These are phyloP conservation scores for Diabrotica virgifera DNA, from an alignment of 1,140 invertebrate species.

Conservation along the genomic window DNA sequence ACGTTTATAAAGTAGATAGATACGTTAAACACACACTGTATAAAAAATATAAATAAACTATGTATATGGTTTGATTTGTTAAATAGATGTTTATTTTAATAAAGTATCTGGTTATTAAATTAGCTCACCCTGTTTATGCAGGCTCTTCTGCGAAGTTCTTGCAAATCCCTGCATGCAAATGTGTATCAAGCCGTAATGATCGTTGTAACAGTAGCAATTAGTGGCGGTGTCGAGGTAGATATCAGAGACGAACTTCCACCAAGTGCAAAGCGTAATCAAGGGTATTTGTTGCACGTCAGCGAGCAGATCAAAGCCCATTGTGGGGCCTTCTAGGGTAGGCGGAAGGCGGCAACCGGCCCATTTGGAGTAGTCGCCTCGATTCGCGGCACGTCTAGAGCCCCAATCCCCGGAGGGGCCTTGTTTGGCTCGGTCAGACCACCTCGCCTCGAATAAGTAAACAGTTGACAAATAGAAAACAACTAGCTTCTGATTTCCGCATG, in stretches of 20 bases:
- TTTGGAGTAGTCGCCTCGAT: slow-evolving; percentile 4
- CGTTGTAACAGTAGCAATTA: slow-evolving; percentile 13
- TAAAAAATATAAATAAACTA: no score
- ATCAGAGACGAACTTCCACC: background rate
- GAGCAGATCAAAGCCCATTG: slow-evolving; percentile 29
- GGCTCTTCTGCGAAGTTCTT: background rate
- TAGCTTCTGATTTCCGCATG: background rate
- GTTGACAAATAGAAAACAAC: slow-evolving; percentile 1
- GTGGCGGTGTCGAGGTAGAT: background rate
- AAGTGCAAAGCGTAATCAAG: slow-evolving; percentile 22
- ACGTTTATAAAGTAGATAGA: no score
- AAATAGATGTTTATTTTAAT: no score
- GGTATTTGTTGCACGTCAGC: slow-evolving; percentile 29
- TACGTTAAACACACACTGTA: no score
- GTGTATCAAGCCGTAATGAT: slow-evolving; percentile 8
- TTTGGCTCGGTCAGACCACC: slow-evolving; percentile 7
- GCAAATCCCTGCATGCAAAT: slow-evolving; percentile 3
- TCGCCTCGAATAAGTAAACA: background rate
- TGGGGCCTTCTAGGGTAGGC: slow-evolving; percentile 9
- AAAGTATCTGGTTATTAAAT: no score
- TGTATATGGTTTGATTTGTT: no score
- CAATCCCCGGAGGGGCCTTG: slow-evolving; percentile 21
- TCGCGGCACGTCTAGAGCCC: slow-evolving; percentile 6
- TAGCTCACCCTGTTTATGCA: background rate
- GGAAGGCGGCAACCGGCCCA: slow-evolving; percentile 10